Evolutionary conservation across 2,113 vertebrate genomes (phyloP).

Genomic region (Pelecanus crispus): DNA sequence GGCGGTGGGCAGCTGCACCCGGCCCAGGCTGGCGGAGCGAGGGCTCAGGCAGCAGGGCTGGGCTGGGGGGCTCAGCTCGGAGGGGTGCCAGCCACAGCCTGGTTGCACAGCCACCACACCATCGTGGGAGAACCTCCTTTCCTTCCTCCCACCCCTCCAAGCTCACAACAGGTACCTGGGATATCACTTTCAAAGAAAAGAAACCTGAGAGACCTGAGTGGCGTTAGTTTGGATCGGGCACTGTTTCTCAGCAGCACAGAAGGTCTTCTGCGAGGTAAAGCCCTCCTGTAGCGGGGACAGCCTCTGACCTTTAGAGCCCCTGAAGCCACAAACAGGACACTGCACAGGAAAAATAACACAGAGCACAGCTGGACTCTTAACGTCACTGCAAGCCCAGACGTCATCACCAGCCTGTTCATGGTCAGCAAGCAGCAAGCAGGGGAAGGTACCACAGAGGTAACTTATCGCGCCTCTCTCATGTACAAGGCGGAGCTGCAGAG

Average conservation of each 20-base stretch:
- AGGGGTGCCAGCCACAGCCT: background rate
- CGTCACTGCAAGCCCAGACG: background rate
- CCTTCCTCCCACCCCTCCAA: background rate
- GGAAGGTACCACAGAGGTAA: background rate
- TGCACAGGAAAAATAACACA: background rate
- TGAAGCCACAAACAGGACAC: background rate
- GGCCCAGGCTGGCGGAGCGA: background rate
- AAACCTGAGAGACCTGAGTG: background rate
- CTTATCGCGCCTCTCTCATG: background rate
- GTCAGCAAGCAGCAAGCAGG: background rate
- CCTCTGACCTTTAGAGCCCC: background rate
- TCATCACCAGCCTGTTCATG: background rate
- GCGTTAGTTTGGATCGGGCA: background rate
- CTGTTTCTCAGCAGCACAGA: background rate
- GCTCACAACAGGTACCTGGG: background rate
- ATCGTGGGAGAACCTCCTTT: background rate
- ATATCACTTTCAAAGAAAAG: background rate
- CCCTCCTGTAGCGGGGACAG: background rate
- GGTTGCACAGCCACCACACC: background rate
- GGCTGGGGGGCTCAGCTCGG: background rate
- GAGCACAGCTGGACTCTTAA: background rate
- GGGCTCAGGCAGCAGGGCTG: accelerated
- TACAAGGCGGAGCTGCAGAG: background rate
- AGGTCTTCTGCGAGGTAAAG: background rate
- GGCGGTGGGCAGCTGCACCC: background rate